Evolutionary conservation across 2,113 vertebrate species (phyloP).

Genomic region (Anhinga anhinga): DNA sequence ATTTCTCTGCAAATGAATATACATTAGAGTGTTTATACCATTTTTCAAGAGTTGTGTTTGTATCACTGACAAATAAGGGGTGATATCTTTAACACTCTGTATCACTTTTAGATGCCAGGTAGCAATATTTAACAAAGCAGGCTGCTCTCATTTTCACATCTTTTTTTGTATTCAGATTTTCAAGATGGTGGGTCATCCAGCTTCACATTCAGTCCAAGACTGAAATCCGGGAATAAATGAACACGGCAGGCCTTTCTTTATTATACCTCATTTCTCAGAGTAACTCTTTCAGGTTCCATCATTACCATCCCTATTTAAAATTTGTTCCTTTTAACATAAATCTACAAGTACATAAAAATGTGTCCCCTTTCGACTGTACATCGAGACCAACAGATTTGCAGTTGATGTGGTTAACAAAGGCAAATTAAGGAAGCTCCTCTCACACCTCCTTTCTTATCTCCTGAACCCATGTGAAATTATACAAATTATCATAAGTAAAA

Average conservation of each 20-base stretch:
- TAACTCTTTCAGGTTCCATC: neutral
- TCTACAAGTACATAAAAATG: neutral
- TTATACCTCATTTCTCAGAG: neutral
- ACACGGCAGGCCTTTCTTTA: neutral
- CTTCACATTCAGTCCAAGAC: neutral
- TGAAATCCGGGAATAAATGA: neutral
- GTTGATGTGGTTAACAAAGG: neutral
- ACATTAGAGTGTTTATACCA: neutral
- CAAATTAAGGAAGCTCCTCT: slow-evolving; percentile 9
- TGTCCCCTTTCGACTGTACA: neutral
- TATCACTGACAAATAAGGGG: neutral
- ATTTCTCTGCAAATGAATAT: neutral
- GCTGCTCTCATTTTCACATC: neutral
- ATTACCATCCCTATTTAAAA: neutral
- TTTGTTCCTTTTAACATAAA: neutral
- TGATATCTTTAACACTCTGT: neutral
- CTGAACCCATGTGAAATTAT: neutral
- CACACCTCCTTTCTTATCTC: neutral
- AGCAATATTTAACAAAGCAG: slow-evolving; percentile 4
- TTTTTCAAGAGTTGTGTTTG: neutral
- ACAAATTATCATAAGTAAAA: neutral
- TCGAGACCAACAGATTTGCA: neutral
- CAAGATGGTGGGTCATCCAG: neutral
- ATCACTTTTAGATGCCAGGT: neutral
- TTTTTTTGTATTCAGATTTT: neutral